Conservation (phyloP, 2,888 invertebrate genomes). For the Rotaria socialis region DNA sequence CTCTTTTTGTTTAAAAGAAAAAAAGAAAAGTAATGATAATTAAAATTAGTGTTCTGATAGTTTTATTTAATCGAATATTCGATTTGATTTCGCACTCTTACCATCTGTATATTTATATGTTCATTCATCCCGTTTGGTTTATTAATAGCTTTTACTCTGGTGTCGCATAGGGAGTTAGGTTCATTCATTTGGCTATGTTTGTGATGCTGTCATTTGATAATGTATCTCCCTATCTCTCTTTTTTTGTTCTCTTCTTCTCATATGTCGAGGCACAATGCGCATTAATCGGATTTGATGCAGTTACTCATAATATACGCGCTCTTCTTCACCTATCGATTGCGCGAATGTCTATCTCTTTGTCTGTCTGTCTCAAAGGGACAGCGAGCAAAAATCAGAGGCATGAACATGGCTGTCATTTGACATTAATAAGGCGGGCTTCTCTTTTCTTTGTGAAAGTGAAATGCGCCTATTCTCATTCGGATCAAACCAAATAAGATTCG, state of each 20-base stretch:
- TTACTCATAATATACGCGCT: not conserved
- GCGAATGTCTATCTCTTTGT: not conserved
- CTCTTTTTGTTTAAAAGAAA: not conserved
- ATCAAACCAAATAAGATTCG: constrained; percentile 9
- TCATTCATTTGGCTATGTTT: not conserved
- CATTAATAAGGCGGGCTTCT: constrained; percentile 1
- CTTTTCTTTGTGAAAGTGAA: constrained; percentile 4
- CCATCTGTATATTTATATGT: not conserved
- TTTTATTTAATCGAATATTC: not conserved
- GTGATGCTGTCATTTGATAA: constrained; percentile 18
- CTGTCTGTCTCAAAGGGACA: constrained; percentile 12
- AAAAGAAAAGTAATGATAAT: not conserved
- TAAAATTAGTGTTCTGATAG: not conserved
- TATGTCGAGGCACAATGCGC: not conserved
- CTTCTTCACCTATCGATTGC: constrained; percentile 32
- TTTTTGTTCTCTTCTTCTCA: not conserved
- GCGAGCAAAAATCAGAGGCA: not conserved
- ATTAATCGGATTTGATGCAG: constrained; percentile 20
- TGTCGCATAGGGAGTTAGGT: not conserved
- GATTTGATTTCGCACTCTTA: not conserved
- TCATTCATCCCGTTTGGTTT: not conserved
- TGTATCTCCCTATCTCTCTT: not conserved
- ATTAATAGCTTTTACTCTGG: constrained; percentile 17
- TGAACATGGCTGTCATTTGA: constrained; percentile 9
- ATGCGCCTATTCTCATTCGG: not conserved